A percentile compares a stretch with the other conserved stretches of the same genome.
Evolutionary conservation across 1,140 invertebrate genomes (phyloP).

Genomic region (Macrosteles quadrilineatus): DNA sequence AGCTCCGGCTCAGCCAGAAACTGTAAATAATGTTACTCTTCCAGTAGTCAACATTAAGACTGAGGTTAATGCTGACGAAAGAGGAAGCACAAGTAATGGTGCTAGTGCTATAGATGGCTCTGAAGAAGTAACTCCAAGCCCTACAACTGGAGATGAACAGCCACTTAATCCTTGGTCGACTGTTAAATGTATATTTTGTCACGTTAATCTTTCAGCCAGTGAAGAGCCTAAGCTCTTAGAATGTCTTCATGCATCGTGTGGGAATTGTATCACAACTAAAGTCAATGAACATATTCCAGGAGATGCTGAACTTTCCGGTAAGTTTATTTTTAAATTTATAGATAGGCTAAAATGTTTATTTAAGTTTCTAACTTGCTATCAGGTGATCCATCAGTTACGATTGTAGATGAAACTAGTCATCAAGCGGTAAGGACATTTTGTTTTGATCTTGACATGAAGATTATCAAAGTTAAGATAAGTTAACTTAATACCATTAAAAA

Average conservation of each 20-base stretch:
- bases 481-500: too few species aligned
- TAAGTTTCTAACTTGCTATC: not conserved
- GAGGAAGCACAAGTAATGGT: not conserved
- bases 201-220: conserved; percentile 58
- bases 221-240: conserved; percentile 78
- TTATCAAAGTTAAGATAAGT: too few species aligned
- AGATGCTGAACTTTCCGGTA: conserved; percentile 7
- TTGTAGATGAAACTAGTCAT: too few species aligned
- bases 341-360: not conserved
- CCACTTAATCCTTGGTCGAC: conserved; percentile 40
- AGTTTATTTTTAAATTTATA: conserved; percentile 18
- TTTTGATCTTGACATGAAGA: too few species aligned
- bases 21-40: too few species aligned
- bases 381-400: not conserved
- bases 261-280: conserved; percentile 71
- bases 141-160: conserved; percentile 17
- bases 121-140: conserved; percentile 22
- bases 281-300: conserved; percentile 53
- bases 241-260: conserved; percentile 83
- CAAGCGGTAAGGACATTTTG: too few species aligned
- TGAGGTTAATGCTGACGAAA: conserved; percentile 50
- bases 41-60: not conserved
- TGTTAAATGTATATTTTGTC: conserved; percentile 68
- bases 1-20: too few species aligned
- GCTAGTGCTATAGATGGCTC: conserved; percentile 7